phyloP scores from a whole-genome alignment of 2,797 vertebrate species.

The Pelochelys cantorii region DNA sequence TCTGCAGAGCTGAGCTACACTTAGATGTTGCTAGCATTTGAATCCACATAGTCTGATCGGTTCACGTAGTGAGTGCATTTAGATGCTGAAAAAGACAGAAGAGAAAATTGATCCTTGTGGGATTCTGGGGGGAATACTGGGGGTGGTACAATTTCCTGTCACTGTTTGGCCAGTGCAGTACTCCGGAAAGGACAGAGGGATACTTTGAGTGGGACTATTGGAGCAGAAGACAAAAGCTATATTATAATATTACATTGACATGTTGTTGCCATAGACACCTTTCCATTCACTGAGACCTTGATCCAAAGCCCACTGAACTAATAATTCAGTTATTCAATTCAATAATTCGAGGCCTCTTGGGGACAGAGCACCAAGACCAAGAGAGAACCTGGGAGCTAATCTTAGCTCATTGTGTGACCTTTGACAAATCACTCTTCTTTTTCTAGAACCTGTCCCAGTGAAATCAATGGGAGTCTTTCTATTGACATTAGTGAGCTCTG shows the following conservation, averaged over 20 bases:
- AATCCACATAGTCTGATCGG: neutral
- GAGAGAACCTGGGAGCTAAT: neutral
- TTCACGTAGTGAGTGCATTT: neutral
- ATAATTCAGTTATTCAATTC: neutral
- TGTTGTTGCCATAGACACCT: neutral
- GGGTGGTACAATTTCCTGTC: neutral
- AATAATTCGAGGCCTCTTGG: too few species aligned
- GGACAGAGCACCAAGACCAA: neutral
- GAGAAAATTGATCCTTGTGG: neutral
- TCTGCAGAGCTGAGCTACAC: too few species aligned
- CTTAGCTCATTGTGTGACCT: neutral
- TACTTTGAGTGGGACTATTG: neutral
- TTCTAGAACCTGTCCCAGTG: neutral
- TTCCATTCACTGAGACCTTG: neutral
- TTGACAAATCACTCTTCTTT: neutral
- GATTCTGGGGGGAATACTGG: neutral
- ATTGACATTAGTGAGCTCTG: neutral
- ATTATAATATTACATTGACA: neutral
- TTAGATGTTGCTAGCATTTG: neutral
- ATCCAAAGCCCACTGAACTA: neutral
- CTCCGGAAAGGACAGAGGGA: neutral
- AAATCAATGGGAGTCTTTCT: neutral
- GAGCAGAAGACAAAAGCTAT: too few species aligned
- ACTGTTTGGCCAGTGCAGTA: neutral
- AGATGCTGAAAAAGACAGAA: neutral